Evolutionary conservation across 2,113 vertebrate species (phyloP).

Genomic region (Taxidea taxus): DNA sequence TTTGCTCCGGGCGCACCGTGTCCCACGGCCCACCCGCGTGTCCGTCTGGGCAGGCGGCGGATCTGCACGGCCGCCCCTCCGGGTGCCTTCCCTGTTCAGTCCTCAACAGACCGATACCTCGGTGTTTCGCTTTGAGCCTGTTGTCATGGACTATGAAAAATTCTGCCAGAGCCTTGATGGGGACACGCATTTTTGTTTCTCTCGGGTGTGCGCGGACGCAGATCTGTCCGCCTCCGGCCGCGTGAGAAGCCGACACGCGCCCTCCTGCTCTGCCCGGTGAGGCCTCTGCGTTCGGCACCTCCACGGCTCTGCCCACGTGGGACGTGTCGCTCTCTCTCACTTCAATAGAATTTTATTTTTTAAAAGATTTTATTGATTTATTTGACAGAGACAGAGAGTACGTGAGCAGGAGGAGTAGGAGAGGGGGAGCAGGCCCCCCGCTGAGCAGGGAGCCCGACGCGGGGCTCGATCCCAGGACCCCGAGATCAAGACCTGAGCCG

Average conservation of each 20-base stretch:
- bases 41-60: background rate
- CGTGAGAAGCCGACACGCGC: background rate
- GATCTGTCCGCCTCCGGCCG: background rate
- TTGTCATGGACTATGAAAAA: background rate
- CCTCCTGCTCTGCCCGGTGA: no score
- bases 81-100: rapidly evolving
- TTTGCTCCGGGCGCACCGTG: background rate
- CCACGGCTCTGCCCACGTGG: background rate
- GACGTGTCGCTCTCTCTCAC: background rate
- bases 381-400: no score
- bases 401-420: no score
- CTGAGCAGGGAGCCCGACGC: rapidly evolving
- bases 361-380: no score
- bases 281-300: background rate
- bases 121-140: background rate
- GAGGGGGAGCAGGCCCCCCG: no score
- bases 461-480: no score
- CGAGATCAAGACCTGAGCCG: no score
- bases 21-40: no score
- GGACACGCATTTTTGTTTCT: background rate
- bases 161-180: background rate
- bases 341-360: no score
- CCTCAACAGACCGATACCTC: no score
- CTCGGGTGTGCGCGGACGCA: background rate
- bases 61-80: background rate